Evolutionary conservation across 2,113 vertebrate genomes (phyloP).

Genomic region (Nymphicus hollandicus): DNA sequence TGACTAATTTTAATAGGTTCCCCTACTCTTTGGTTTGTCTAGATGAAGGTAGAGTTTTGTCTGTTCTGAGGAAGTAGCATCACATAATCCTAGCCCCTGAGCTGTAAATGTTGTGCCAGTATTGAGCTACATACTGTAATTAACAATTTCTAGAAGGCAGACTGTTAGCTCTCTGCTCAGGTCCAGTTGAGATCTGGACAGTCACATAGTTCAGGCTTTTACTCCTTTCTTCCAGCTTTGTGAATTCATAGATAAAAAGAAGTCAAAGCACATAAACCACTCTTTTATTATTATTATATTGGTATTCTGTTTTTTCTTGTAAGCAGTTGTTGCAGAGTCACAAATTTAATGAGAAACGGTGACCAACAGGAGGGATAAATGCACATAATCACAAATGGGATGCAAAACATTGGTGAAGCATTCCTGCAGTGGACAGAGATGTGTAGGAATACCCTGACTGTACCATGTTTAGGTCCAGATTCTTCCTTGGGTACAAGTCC

Average conservation of each 20-base stretch:
- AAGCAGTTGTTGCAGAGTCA: fast-evolving
- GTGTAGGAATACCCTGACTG: neutral
- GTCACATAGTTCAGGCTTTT: neutral
- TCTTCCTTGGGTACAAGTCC: neutral
- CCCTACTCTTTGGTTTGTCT: neutral
- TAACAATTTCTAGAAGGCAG: neutral
- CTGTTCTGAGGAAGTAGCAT: neutral
- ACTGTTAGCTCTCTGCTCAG: neutral
- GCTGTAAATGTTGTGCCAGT: neutral
- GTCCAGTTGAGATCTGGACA: neutral
- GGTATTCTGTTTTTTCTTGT: neutral
- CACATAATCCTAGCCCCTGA: neutral
- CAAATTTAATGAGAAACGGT: fast-evolving
- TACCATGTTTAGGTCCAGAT: neutral
- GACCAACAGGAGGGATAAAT: neutral
- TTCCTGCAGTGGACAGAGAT: neutral
- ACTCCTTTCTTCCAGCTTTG: neutral
- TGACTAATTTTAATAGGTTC: neutral
- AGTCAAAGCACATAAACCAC: neutral
- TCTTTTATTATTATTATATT: neutral
- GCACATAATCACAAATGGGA: neutral
- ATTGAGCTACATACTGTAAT: neutral
- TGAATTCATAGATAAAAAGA: neutral
- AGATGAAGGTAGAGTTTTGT: neutral
- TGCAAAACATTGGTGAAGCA: neutral